Evolutionary conservation across 1,140 invertebrate species (phyloP).

Genomic region (Heliconius nattereri): DNA sequence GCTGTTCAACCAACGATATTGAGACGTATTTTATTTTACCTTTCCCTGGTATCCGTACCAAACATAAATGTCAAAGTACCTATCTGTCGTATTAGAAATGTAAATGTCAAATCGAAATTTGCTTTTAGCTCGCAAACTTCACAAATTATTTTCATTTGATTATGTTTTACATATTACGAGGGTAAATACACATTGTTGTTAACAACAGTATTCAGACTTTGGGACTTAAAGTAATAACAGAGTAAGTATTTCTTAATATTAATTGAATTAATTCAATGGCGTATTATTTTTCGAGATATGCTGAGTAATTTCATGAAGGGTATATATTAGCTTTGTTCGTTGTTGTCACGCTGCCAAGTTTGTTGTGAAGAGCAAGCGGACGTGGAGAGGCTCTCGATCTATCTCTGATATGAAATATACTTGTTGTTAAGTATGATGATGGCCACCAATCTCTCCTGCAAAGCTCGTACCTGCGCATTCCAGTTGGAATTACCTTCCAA

Average conservation of each 20-base stretch:
- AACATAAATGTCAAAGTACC: conserved; percentile 14
- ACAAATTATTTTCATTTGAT: conserved; percentile 42
- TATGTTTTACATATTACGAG: conserved; percentile 39
- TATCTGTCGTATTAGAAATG: not conserved
- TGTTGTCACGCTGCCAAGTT: conserved; percentile 56
- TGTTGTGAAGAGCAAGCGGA: conserved; percentile 31
- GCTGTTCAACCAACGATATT: too few relatives aligned
- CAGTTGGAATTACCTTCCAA: not conserved
- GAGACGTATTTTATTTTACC: too few relatives aligned
- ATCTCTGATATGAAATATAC: not conserved
- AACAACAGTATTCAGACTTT: conserved; percentile 9
- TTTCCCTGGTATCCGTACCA: too few relatives aligned
- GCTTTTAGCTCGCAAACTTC: conserved; percentile 31
- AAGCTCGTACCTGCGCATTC: not conserved
- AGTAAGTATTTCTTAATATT: conserved; percentile 35
- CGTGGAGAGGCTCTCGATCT: conserved; percentile 20
- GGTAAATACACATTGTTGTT: conserved; percentile 27
- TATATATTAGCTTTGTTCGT: conserved; percentile 39
- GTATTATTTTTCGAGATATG: conserved; percentile 50
- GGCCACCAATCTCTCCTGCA: not conserved
- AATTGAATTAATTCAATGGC: conserved; percentile 25
- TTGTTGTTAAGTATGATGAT: not conserved
- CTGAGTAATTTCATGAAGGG: conserved; percentile 52
- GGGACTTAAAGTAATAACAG: conserved; percentile 12
- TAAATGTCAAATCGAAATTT: conserved; percentile 25